These are phyloP conservation scores for Elmis aenea DNA, from an alignment of 2,888 invertebrate species.

Conservation along the genomic window DNA sequence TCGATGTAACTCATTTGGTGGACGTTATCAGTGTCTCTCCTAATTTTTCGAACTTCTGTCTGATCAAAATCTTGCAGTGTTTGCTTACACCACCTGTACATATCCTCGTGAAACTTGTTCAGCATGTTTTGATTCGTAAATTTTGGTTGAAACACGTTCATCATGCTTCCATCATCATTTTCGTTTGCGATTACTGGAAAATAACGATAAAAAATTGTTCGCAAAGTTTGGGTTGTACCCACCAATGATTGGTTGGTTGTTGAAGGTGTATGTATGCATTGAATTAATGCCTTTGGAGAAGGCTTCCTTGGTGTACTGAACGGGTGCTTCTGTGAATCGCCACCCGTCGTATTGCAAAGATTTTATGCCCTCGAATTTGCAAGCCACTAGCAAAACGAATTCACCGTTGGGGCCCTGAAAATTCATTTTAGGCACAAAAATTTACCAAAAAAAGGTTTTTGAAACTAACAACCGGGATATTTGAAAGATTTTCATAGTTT, in stretches of 20 bases:
- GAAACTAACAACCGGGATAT: not conserved
- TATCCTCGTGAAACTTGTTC: slow-evolving; percentile 30
- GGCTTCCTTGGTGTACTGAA: slow-evolving; percentile 43
- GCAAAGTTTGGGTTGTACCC: slow-evolving; percentile 13
- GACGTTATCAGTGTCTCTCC: too few relatives aligned
- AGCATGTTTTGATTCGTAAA: slow-evolving; percentile 32
- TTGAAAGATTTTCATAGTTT: slow-evolving; percentile 5
- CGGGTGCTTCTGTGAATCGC: slow-evolving; percentile 50
- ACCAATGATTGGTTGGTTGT: slow-evolving; percentile 44
- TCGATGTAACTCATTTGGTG: too few relatives aligned
- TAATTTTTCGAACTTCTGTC: too few relatives aligned
- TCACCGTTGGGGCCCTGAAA: slow-evolving; percentile 42
- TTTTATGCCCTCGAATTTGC: slow-evolving; percentile 46
- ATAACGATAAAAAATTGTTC: not conserved
- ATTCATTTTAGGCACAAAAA: not conserved
- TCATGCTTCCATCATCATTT: slow-evolving; percentile 36
- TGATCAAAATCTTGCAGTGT: slow-evolving; percentile 11
- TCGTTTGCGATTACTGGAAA: slow-evolving; percentile 45
- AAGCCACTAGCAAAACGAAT: slow-evolving; percentile 50
- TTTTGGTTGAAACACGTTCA: slow-evolving; percentile 30
- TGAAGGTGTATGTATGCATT: slow-evolving; percentile 43
- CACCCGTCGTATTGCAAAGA: slow-evolving; percentile 59
- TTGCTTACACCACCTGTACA: slow-evolving; percentile 36
- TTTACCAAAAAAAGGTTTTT: slow-evolving; percentile 1
- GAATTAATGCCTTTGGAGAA: slow-evolving; percentile 44